A percentile compares a stretch with the other conserved stretches of the same genome.
phyloP scores from a whole-genome alignment of 2,113 vertebrate species.

The Silurus asotus region DNA sequence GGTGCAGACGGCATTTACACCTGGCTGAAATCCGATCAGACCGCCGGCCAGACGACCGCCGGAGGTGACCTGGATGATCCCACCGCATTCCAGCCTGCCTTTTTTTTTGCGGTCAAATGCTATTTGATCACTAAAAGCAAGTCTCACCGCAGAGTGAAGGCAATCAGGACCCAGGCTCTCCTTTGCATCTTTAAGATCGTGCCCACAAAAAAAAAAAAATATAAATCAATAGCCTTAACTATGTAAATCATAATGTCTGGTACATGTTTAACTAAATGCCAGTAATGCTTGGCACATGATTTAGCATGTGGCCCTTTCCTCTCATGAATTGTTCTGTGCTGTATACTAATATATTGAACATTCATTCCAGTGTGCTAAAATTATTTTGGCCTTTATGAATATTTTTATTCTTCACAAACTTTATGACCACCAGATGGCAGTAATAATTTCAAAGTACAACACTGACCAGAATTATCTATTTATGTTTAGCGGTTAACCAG shows the following conservation, averaged over 20 bases:
- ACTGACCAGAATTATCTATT: neutral
- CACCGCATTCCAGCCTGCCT: neutral
- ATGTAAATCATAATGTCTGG: neutral
- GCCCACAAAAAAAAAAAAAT: neutral
- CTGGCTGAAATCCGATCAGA: neutral
- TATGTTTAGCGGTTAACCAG: neutral
- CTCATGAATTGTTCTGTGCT: no score
- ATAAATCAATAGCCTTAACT: neutral
- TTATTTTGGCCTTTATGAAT: neutral
- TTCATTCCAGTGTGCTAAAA: neutral
- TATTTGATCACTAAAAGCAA: neutral
- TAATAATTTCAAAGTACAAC: neutral
- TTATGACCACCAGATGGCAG: conserved; percentile 45
- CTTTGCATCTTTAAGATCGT: neutral
- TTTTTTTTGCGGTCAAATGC: neutral
- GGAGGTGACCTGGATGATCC: neutral
- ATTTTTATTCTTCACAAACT: neutral
- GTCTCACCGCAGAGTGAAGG: no score
- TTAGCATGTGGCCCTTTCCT: neutral
- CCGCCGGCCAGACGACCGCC: neutral
- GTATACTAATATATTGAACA: neutral
- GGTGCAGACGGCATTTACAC: neutral
- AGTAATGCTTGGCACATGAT: neutral
- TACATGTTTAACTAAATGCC: neutral
- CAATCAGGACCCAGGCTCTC: neutral